A percentile compares a stretch with the other conserved stretches of the same genome.
Conservation (phyloP, 2,797 vertebrate genomes). For the Enteromius viviparus region DNA sequence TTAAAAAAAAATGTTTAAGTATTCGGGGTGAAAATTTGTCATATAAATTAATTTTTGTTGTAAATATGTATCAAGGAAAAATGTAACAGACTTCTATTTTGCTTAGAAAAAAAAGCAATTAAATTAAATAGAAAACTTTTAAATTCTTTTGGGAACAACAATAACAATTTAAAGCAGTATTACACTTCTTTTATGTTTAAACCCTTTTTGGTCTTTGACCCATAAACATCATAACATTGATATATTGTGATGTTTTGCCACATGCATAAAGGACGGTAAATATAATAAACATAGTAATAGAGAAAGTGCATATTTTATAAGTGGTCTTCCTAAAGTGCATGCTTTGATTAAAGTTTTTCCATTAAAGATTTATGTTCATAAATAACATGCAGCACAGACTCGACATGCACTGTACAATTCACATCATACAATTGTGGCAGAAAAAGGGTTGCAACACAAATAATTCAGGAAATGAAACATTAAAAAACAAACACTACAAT, state of each 20-base stretch:
- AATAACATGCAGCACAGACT: slow-evolving; percentile 10
- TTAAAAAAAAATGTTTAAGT: too few relatives aligned
- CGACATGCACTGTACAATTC: background rate
- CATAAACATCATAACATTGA: background rate
- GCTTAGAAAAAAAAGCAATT: too few relatives aligned
- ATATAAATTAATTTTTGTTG: too few relatives aligned
- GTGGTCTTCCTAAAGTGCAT: background rate
- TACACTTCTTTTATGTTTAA: too few relatives aligned
- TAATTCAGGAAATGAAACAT: background rate
- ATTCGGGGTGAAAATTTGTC: too few relatives aligned
- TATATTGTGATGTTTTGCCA: background rate
- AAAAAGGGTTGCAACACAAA: background rate
- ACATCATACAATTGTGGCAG: background rate
- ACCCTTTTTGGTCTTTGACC: too few relatives aligned
- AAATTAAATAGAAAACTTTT: too few relatives aligned
- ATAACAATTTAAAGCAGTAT: too few relatives aligned
- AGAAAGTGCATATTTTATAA: background rate
- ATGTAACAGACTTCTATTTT: too few relatives aligned
- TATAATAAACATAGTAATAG: background rate
- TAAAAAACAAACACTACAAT: background rate
- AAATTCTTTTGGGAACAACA: too few relatives aligned
- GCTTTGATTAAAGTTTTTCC: background rate
- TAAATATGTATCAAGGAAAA: too few relatives aligned
- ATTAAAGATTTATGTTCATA: background rate
- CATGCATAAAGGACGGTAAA: background rate